Conservation (phyloP, 2,797 vertebrate species). For the Denticeps clupeoides region DNA sequence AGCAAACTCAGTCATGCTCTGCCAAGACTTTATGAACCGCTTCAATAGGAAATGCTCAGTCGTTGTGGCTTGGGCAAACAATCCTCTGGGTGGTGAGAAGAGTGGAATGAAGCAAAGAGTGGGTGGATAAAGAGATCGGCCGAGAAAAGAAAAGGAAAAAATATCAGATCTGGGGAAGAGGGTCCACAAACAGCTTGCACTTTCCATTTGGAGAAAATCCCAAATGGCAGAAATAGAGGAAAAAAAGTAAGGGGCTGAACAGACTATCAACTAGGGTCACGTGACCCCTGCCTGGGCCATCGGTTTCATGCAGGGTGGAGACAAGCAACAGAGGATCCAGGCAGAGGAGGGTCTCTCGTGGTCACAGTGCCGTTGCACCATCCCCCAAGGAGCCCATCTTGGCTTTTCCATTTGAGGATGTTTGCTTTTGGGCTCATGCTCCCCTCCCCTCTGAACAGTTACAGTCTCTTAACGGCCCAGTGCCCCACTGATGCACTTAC, state of each 20-base stretch:
- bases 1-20: slow-evolving; percentile 25
- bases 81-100: neutral
- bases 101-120: neutral
- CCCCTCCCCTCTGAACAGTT: slow-evolving; percentile 3
- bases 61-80: slow-evolving; percentile 7
- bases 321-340: neutral
- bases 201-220: slow-evolving; percentile 32
- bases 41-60: slow-evolving; percentile 10
- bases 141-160: neutral
- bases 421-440: neutral
- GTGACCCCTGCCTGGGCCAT: slow-evolving; percentile 4
- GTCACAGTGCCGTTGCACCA: no score
- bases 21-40: slow-evolving; percentile 13
- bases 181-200: neutral
- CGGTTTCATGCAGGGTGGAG: slow-evolving; percentile 11
- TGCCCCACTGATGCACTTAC: slow-evolving; percentile 40
- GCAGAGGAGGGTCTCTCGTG: no score
- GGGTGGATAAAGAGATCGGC: neutral
- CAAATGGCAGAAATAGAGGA: no score
- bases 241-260: no score
- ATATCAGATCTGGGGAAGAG: neutral
- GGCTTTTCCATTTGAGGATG: no score
- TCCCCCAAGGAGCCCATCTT: no score
- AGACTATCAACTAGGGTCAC: slow-evolving; percentile 10
- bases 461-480: slow-evolving; percentile 26